phyloP scores from a whole-genome alignment of 2,113 vertebrate genomes.

The Gallinago jamesoni region DNA sequence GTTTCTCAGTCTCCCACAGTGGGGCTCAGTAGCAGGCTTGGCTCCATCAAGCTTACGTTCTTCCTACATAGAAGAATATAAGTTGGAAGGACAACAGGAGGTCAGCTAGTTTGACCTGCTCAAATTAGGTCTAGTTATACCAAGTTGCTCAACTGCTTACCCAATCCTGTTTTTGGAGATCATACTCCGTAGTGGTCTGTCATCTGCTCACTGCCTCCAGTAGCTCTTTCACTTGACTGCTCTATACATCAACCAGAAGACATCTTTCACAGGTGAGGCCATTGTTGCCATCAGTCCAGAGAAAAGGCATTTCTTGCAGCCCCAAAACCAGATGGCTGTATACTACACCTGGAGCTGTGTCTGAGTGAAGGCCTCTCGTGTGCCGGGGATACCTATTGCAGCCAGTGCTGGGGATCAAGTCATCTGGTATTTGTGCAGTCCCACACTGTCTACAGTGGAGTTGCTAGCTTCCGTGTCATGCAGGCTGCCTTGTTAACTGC shows the following conservation, averaged over 20 bases:
- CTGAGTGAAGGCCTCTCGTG: rapidly evolving
- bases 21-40: neutral
- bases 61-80: rapidly evolving
- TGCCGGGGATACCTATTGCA: rapidly evolving
- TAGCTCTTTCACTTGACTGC: neutral
- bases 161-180: neutral
- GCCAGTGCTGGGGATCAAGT: neutral
- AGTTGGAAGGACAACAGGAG: neutral
- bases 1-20: neutral
- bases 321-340: neutral
- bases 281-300: neutral
- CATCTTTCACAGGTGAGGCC: neutral
- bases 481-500: neutral
- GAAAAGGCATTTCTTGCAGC: neutral
- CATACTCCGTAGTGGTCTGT: rapidly evolving
- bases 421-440: neutral
- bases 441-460: neutral
- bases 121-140: neutral
- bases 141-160: neutral
- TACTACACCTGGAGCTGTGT: neutral
- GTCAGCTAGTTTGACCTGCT: neutral
- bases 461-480: neutral
- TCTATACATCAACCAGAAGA: neutral
- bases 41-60: neutral
- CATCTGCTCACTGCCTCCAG: neutral